These are phyloP conservation scores for Saturnia japonica DNA, from an alignment of 2,888 invertebrate species.

Conservation along the genomic window DNA sequence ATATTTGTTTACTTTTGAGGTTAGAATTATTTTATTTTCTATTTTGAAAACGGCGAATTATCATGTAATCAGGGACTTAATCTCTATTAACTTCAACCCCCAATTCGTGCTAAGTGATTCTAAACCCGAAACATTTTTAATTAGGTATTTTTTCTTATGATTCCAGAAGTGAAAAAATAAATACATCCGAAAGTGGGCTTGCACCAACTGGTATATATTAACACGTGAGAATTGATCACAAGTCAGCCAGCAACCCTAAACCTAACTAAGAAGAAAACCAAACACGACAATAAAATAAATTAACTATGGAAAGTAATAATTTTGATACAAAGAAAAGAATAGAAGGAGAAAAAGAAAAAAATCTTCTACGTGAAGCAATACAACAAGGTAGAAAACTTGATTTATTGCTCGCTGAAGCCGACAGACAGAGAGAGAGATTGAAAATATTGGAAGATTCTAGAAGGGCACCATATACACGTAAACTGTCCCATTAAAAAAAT, in stretches of 20 bases:
- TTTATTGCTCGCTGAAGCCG: background rate
- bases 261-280: background rate
- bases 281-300: background rate
- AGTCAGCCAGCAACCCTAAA: background rate
- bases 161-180: no score
- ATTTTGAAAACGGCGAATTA: no score
- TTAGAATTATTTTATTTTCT: no score
- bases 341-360: background rate
- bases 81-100: no score
- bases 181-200: no score
- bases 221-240: no score
- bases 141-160: no score
- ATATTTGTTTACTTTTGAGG: no score
- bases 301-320: background rate
- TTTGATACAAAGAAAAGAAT: background rate
- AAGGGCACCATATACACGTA: background rate
- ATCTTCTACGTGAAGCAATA: background rate
- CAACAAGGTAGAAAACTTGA: slow-evolving; percentile 5
- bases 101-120: no score
- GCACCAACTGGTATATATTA: no score
- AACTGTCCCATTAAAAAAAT: background rate
- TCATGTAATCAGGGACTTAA: no score
- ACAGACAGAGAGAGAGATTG: background rate
- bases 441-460: background rate
- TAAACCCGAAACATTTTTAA: no score